These are phyloP conservation scores for Drosophila atripex DNA, from an alignment of 2,888 invertebrate genomes.

Conservation along the genomic window DNA sequence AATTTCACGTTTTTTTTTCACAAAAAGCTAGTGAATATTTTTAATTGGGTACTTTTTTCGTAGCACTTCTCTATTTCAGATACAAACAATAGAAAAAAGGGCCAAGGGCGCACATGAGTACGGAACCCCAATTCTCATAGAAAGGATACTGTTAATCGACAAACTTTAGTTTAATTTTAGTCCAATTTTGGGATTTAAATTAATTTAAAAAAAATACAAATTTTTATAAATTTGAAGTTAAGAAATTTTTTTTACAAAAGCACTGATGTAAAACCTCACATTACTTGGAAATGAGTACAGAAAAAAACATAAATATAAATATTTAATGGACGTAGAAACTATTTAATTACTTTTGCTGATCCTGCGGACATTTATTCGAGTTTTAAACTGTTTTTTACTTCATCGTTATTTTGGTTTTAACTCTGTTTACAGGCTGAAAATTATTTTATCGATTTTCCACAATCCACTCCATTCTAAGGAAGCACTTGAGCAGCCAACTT, in stretches of 20 bases:
- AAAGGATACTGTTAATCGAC: not conserved
- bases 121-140: conserved; percentile 3
- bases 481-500: conserved; percentile 11
- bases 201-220: not conserved
- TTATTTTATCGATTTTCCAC: conserved; percentile 50
- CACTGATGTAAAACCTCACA: not conserved
- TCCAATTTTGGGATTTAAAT: not conserved
- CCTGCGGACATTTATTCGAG: conserved; percentile 10
- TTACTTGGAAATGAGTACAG: not conserved
- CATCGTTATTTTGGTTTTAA: conserved; percentile 32
- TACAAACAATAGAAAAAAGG: conserved; percentile 29
- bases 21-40: not conserved
- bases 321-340: not conserved
- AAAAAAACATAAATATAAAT: not conserved
- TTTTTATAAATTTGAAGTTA: not conserved
- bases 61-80: conserved; percentile 13
- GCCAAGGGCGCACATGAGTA: conserved; percentile 39
- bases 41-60: conserved; percentile 1
- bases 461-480: conserved; percentile 20
- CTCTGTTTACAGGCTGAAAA: conserved; percentile 38
- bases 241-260: not conserved
- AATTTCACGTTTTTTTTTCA: not conserved
- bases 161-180: not conserved
- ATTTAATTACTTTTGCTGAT: conserved; percentile 19
- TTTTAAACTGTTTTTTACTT: conserved; percentile 17